These are phyloP conservation scores for Ectemnius lituratus DNA, from an alignment of 2,888 invertebrate species.

Conservation along the genomic window DNA sequence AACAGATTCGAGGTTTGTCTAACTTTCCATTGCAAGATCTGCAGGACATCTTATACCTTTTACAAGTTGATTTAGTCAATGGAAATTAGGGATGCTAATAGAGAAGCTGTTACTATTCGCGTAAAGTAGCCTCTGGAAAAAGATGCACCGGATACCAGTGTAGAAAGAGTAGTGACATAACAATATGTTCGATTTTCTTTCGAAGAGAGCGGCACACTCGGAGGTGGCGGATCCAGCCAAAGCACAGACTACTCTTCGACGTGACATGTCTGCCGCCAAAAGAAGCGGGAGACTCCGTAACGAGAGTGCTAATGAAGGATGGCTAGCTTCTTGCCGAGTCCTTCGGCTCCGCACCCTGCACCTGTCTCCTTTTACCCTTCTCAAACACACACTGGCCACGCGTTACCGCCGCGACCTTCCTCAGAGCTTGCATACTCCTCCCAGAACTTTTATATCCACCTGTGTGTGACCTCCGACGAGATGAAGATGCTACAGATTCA, in stretches of 20 bases:
- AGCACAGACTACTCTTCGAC: background rate
- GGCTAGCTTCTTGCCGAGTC: slow-evolving; percentile 62
- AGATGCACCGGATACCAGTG: background rate
- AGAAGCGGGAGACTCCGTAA: slow-evolving; percentile 59
- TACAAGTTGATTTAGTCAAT: no score
- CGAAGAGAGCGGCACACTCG: background rate
- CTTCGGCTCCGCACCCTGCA: slow-evolving; percentile 55
- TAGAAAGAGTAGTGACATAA: slow-evolving; percentile 16
- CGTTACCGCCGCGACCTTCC: slow-evolving; percentile 7
- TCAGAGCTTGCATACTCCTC: slow-evolving; percentile 24
- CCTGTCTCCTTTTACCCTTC: slow-evolving; percentile 58
- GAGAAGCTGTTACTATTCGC: no score
- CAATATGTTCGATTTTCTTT: slow-evolving; percentile 14
- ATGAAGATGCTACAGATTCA: slow-evolving; percentile 30
- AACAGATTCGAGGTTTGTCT: no score
- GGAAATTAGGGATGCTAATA: no score
- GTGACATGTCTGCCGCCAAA: slow-evolving; percentile 32
- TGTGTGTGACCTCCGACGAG: slow-evolving; percentile 44
- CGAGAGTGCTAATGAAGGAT: slow-evolving; percentile 76
- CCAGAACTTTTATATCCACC: slow-evolving; percentile 39
- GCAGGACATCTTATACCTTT: no score
- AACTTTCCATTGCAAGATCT: no score
- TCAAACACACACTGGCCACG: slow-evolving; percentile 28
- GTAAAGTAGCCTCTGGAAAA: background rate
- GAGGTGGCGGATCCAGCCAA: slow-evolving; percentile 4